Conservation (phyloP, 2,113 vertebrate genomes). For the Syrmaticus mikado region DNA sequence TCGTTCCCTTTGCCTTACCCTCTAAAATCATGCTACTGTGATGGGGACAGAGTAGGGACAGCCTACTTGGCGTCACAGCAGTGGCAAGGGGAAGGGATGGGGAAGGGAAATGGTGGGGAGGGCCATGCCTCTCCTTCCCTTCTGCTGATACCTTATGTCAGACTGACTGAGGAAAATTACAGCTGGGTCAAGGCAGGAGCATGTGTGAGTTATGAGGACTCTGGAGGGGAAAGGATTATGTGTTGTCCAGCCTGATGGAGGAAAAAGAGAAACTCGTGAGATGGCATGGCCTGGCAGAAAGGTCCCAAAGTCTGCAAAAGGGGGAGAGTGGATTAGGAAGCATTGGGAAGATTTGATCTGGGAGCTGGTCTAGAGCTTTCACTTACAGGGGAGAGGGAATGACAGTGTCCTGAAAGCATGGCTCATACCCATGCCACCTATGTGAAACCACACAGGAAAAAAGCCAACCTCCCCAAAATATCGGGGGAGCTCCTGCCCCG, state of each 20-base stretch:
- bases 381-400: neutral
- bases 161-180: neutral
- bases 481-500: accelerated
- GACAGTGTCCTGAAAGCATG: accelerated
- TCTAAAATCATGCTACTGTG: neutral
- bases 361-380: neutral
- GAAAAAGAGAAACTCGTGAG: neutral
- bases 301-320: accelerated
- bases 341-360: neutral
- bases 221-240: neutral
- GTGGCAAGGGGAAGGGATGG: neutral
- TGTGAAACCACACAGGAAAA: neutral
- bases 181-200: neutral
- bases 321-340: neutral
- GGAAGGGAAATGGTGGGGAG: neutral
- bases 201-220: neutral
- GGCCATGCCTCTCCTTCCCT: neutral
- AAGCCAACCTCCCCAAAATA: neutral
- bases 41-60: neutral
- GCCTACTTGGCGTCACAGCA: neutral
- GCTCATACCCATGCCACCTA: accelerated
- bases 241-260: neutral
- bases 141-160: neutral
- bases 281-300: neutral
- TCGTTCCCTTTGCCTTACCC: neutral